Base-by-base conservation (phyloP, 2,888 invertebrate genomes). In the Orthosia gothica region DNA sequence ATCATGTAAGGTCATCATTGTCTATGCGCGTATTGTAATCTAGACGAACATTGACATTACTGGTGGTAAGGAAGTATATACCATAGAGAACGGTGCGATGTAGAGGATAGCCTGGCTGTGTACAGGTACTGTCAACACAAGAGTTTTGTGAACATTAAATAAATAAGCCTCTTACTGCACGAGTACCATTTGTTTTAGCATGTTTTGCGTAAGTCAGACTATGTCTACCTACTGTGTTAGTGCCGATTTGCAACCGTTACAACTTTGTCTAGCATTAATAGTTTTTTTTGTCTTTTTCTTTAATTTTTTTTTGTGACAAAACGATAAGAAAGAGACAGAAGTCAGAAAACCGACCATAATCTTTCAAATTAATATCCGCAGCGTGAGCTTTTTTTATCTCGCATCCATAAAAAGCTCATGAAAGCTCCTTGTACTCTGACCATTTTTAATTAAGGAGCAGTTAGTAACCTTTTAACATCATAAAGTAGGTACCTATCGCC, bases 1-100 rank as follows among this genome's bases (percentile, higher is more conserved):
- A 89, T 87, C 82, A 88, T 82, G 72, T 71, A 85, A 77, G 80
- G 66, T 81, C 80, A 79, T 86, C 73, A 83, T 86, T 83, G 81
- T 79, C 79, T 83, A 77, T 83, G 18, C 68, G 54, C 40, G 26
- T 69, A 82, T 68, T 75, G 64, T 77, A 74, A 79, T 74, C 47
- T 32, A 74, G 52, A 57, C 61, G 76, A 79, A 50, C 70, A 74
- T 85, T 79, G 79, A 70, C 77, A 70, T 76, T 72, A 73, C 72
- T 71, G 72, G 70, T 18, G 58, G 26, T 49, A n/a, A 12, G 47
- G n/a, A 32, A 5, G 16, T 72, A 2, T 72, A 2, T 23, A 58
- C 64, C 70, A 75, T 23, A 72, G 61, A 47, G 12, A 40, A 47
- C n/a, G n/a, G 18, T 71, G 18, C 58, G 59, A 62, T 68, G 26